phyloP scores from a whole-genome alignment of 2,797 vertebrate species.

The Pseudochirops cupreus region DNA sequence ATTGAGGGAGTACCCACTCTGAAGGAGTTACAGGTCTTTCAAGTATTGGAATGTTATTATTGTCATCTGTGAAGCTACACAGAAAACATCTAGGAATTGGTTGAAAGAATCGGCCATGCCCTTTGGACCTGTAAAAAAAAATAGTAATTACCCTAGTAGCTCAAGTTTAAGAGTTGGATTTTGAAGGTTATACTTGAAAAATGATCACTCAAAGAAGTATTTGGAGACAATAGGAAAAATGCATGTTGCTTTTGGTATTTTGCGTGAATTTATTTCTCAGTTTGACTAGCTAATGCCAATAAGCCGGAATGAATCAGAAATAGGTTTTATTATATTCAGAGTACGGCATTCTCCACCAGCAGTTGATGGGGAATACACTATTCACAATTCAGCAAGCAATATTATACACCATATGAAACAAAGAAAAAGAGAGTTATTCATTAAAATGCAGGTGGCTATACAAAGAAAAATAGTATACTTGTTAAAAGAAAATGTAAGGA shows the following conservation, averaged over 20 bases:
- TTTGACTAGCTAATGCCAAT: neutral
- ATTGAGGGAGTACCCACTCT: neutral
- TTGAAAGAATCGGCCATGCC: neutral
- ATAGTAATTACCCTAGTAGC: neutral
- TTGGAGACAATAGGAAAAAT: neutral
- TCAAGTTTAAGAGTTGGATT: neutral
- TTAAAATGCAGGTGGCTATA: neutral
- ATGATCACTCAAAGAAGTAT: neutral
- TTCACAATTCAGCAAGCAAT: neutral
- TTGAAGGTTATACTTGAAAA: neutral
- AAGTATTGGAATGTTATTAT: neutral
- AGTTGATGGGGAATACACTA: neutral
- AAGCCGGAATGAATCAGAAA: neutral
- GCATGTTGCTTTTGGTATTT: neutral
- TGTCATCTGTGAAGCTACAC: neutral
- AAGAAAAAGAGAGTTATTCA: neutral
- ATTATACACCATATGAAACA: neutral
- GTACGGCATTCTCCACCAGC: neutral
- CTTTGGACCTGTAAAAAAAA: neutral
- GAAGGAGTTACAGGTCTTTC: neutral
- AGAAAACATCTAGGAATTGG: neutral
- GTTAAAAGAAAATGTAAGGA: neutral
- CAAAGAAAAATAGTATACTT: neutral
- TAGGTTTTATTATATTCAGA: neutral
- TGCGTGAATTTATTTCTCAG: neutral